Percentiles rank a stretch among this genome's conserved stretches.
Evolutionary conservation across 2,797 vertebrate species (phyloP).

Genomic region (Urocyon cinereoargenteus): DNA sequence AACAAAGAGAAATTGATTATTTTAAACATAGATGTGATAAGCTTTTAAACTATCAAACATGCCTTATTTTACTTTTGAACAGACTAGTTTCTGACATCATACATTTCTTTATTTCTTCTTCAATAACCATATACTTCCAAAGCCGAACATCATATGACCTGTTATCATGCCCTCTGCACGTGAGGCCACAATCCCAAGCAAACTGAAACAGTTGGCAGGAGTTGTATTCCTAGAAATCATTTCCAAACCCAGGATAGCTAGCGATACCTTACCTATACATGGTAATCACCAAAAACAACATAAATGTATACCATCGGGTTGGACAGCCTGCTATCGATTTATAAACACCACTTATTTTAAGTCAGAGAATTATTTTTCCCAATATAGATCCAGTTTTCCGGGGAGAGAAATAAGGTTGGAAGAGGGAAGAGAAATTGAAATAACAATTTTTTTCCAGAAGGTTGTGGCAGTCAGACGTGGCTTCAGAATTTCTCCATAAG

Average conservation of each 20-base stretch:
- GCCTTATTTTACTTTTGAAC: neutral
- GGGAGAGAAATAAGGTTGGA: neutral
- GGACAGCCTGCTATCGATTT: too few relatives aligned
- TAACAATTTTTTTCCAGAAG: neutral
- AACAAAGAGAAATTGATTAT: slow-evolving; percentile 20
- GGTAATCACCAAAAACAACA: neutral
- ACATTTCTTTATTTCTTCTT: neutral
- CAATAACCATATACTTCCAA: neutral
- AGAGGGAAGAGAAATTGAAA: neutral
- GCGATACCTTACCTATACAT: neutral
- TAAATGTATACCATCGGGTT: neutral
- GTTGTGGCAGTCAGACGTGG: neutral
- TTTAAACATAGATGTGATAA: neutral
- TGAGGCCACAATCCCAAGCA: neutral
- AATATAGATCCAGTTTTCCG: neutral
- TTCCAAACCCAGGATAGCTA: neutral
- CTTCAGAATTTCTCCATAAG: neutral
- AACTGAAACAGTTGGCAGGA: neutral
- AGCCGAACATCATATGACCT: neutral
- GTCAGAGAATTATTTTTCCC: neutral
- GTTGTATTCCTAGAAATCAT: neutral
- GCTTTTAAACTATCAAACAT: neutral
- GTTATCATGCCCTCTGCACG: neutral
- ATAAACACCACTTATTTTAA: neutral
- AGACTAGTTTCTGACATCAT: neutral